These are phyloP conservation scores for Hirundichthys speculiger DNA, from an alignment of 2,113 vertebrate genomes.

Conservation along the genomic window DNA sequence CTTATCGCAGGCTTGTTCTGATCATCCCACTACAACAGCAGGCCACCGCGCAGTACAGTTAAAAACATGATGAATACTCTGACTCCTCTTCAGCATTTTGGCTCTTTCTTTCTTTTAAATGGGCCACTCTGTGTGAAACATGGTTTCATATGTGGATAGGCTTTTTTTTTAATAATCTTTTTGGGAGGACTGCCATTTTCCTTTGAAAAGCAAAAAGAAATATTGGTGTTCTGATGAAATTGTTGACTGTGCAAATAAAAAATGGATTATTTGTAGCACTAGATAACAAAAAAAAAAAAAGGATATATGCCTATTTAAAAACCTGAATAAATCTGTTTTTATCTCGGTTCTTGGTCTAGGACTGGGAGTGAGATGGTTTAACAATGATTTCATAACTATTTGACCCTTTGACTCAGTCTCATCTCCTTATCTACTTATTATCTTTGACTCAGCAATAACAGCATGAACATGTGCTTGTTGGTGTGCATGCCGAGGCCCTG, in stretches of 20 bases:
- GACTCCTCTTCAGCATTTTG: too few species aligned
- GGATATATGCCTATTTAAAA: too few species aligned
- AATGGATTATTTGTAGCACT: too few species aligned
- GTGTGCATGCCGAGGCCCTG: constrained; percentile 11
- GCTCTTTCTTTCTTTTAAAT: constrained; percentile 11
- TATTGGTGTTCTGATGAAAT: too few species aligned
- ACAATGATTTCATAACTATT: constrained; percentile 26
- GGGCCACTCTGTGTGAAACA: not conserved
- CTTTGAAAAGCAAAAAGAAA: too few species aligned
- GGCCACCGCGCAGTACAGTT: too few species aligned
- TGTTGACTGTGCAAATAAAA: too few species aligned
- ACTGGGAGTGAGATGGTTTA: constrained; percentile 7
- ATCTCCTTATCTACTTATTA: not conserved
- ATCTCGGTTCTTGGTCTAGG: not conserved
- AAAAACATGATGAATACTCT: too few species aligned
- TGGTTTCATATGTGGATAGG: not conserved
- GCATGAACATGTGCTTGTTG: constrained; percentile 2
- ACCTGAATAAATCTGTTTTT: not conserved
- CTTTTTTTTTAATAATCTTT: too few species aligned
- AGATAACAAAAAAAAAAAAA: too few species aligned
- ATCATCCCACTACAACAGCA: too few species aligned
- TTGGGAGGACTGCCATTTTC: too few species aligned
- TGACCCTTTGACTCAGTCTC: constrained; percentile 1
- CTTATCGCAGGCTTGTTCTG: not conserved
- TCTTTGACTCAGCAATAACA: constrained; percentile 7